Evolutionary conservation across 2,113 vertebrate species (phyloP).

Genomic region (Rhinoderma darwinii): DNA sequence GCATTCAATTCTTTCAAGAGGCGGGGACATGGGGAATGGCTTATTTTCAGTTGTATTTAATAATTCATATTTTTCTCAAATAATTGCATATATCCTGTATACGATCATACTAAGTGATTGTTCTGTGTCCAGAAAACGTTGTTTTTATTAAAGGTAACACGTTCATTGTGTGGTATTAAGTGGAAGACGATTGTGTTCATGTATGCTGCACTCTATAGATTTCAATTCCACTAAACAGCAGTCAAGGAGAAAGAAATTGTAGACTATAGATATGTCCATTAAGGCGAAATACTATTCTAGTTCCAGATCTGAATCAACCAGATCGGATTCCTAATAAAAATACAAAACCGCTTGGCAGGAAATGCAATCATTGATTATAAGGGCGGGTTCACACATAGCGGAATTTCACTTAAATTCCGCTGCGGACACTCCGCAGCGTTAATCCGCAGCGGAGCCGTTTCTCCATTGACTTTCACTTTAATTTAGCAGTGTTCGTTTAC

Average conservation of each 20-base stretch:
- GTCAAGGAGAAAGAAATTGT: background rate
- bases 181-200: background rate
- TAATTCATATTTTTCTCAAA: background rate
- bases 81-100: background rate
- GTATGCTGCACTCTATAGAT: background rate
- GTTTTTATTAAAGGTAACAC: background rate
- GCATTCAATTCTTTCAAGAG: no score
- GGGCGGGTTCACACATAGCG: no score
- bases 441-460: no score
- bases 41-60: no score
- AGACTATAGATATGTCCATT: background rate
- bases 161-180: background rate
- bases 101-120: background rate
- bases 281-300: background rate
- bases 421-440: no score
- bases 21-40: no score
- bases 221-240: background rate
- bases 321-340: background rate
- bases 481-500: no score
- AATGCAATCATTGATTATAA: background rate
- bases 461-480: no score
- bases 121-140: background rate
- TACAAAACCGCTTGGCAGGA: background rate
- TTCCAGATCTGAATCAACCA: background rate
- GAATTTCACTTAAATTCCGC: no score